phyloP scores from a whole-genome alignment of 2,113 vertebrate species.

The Zeus faber region DNA sequence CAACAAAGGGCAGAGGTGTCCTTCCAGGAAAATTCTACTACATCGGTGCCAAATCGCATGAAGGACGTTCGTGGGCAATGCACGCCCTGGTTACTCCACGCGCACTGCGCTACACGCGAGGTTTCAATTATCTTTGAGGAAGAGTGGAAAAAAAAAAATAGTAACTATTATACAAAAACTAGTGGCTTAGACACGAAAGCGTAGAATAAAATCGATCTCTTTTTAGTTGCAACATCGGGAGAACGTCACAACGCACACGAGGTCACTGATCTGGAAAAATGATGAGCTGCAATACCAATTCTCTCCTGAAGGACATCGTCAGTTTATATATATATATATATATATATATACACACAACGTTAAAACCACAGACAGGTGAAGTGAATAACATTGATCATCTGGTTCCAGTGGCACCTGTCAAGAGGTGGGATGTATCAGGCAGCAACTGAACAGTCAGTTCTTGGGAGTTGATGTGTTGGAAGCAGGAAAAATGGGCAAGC shows the following conservation, averaged over 20 bases:
- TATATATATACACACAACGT: constrained; percentile 55
- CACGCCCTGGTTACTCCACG: constrained; percentile 41
- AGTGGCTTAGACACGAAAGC: constrained; percentile 2
- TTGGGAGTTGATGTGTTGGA: not conserved
- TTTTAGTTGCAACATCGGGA: not conserved
- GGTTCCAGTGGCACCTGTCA: not conserved
- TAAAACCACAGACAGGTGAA: constrained; percentile 5
- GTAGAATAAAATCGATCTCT: not conserved
- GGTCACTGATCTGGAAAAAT: not conserved
- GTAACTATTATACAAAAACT: constrained; percentile 32
- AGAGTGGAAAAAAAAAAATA: constrained; percentile 21
- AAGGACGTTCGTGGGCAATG: constrained; percentile 55
- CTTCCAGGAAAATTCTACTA: constrained; percentile 45
- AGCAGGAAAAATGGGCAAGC: not conserved
- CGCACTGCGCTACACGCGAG: constrained; percentile 22
- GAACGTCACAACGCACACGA: not conserved
- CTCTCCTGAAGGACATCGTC: not conserved
- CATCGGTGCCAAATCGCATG: constrained; percentile 75
- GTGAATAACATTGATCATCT: not conserved
- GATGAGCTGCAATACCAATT: not conserved
- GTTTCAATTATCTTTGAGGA: constrained; percentile 33
- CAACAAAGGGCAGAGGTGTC: too few species aligned
- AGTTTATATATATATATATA: constrained; percentile 51
- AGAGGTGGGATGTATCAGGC: not conserved
- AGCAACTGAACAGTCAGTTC: not conserved